Evolutionary conservation across 2,888 invertebrate species (phyloP), one percentile per base, ranked within the genome.

Genomic region (Hylaea fasciaria): DNA sequence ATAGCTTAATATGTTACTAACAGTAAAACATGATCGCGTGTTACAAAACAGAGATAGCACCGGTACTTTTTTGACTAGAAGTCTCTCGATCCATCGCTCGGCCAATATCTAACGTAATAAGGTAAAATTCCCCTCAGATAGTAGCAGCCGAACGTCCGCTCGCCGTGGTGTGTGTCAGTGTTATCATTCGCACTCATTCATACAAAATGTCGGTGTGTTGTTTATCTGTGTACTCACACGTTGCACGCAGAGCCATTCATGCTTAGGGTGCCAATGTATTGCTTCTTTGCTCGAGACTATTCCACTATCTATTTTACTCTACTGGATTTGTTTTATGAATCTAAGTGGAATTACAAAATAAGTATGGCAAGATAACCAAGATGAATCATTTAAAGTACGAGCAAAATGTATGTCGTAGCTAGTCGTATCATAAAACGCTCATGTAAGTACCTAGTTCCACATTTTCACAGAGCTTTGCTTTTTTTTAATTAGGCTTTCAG

Each of bases 161-260:
- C 54, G 14, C 40, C 50, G 47, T 22, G 46, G 22, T 48, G 66
- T 51, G 65, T 46, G 50, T 74, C 67, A 65, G 70, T 40, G 75
- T 74, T 77, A 78, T 80, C 79, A 51, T 48, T 29, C 41, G 62
- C 66, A 68, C 72, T 73, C 80, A 77, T 79, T 78, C 77, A 78
- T 66, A 64, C 53, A 35, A 39, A 40, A 8, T 35, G 50, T 48
- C 35, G 45, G 16, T 50, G 72, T 59, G 53, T 52, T 56, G 57
- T 50, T 53, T 65, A 61, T 65, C 66, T 67, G 68, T 67, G 67
- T 70, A 75, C 70, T 69, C 67, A 61, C 66, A 57, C 45, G 51
- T 49, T 43, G 56, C 65, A 53, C 46, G 56, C 53, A 12, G 39
- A 45, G 69, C 65, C 80, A 80, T 80, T 80, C 79, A 81, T 77